These are phyloP conservation scores for Anthoscopus minutus DNA, from an alignment of 2,113 vertebrate genomes.

Conservation along the genomic window DNA sequence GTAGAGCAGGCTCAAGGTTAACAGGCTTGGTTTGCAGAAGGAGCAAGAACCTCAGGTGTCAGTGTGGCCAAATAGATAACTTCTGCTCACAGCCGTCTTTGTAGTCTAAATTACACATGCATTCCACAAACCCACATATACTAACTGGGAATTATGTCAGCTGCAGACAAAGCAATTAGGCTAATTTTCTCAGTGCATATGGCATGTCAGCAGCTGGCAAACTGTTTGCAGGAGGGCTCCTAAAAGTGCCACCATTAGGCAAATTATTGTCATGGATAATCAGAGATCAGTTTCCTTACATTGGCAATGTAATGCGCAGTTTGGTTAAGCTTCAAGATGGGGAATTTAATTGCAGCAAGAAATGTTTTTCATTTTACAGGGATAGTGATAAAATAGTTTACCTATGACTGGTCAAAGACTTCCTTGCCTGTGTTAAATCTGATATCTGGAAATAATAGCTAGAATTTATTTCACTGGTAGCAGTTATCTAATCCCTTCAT, in stretches of 20 bases:
- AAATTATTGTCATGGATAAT: slow-evolving; percentile 50
- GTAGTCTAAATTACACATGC: not conserved
- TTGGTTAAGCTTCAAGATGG: not conserved
- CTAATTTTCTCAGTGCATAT: slow-evolving; percentile 26
- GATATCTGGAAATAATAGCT: not conserved
- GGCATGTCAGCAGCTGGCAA: slow-evolving; percentile 32
- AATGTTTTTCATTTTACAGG: not conserved
- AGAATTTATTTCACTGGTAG: not conserved
- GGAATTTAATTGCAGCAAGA: not conserved
- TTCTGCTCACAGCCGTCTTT: not conserved
- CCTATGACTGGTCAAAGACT: not conserved
- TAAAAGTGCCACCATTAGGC: slow-evolving; percentile 31
- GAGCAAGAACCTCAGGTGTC: not conserved
- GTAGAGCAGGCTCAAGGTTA: not conserved
- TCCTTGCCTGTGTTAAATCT: not conserved
- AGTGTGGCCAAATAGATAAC: not conserved
- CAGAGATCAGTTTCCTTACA: not conserved
- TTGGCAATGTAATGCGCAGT: not conserved
- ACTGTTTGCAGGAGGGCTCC: not conserved
- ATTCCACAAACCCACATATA: not conserved
- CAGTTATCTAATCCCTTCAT: not conserved
- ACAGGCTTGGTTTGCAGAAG: not conserved
- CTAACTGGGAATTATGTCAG: slow-evolving; percentile 1
- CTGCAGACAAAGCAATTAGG: slow-evolving; percentile 38
- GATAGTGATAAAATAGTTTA: not conserved